Base-by-base conservation (phyloP, 2,888 invertebrate genomes). In the Eupithecia abbreviata region DNA sequence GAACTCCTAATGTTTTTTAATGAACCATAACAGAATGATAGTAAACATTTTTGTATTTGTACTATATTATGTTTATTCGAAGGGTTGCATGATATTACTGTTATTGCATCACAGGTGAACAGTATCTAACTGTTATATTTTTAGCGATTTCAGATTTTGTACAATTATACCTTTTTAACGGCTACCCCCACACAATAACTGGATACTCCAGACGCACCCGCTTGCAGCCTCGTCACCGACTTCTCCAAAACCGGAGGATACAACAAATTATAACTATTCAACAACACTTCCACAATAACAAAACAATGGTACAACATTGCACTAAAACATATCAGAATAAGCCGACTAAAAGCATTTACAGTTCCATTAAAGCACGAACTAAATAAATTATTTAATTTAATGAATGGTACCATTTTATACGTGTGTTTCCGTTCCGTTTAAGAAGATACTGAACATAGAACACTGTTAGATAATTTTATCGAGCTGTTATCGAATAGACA, bases 231-330 rank as follows among this genome's bases (percentile, higher is more conserved):
- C 4, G 79, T 77, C 4, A 91, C 78, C 7, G 88, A 84, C 42
- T 89, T 88, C 0, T 89, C 86, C 71, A 94, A 84, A 82, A 89
- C 90, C 41, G 92, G 91, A 0, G 93, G 93, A 75, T 93, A 94
- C 81, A 93, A 86, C 51, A 88, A 84, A 76, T 90, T 87, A 66
- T 90, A 92, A 82, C 91, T 92, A 76, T 94, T 93, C 15, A 94
- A 77, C 72, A 93, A 89, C 82, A 94, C 89, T 88, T 95, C 94
- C 9, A 87, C 89, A 10, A 93, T 82, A 77, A 94, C 90, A 81
- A 95, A 94, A 42, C 85, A 83, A 76, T 95, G 93, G 65, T 93
- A 95, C 47, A 95, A 86, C 75, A 86, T 86, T 2, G 92, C 90
- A 84, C 91, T 92, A 10, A 93, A 72, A 77, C 94, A 79, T 75